These are phyloP conservation scores for Periophthalmus magnuspinnatus DNA, from an alignment of 2,797 vertebrate genomes.

Conservation along the genomic window DNA sequence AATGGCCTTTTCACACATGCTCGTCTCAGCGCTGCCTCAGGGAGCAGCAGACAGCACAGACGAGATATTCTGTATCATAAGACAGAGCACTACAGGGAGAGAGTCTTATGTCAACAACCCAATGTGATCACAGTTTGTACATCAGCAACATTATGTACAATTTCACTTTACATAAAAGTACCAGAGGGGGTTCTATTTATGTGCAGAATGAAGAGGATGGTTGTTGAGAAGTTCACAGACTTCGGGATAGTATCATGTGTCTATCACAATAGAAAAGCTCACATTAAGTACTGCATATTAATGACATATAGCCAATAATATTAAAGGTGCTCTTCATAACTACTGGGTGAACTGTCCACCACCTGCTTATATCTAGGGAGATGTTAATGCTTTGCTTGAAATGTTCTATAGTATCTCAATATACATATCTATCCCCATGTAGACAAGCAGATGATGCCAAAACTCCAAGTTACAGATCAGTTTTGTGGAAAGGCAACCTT, in stretches of 20 bases:
- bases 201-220: not conserved
- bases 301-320: no score
- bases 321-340: no score
- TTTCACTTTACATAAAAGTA: not conserved
- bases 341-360: no score
- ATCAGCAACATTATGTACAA: not conserved
- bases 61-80: not conserved
- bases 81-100: not conserved
- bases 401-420: no score
- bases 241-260: not conserved
- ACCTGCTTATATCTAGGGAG: no score
- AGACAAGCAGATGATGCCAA: no score
- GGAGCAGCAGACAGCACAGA: constrained; percentile 11
- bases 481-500: no score
- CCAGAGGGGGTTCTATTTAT: not conserved
- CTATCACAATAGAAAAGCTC: not conserved
- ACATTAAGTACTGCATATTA: not conserved
- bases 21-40: not conserved
- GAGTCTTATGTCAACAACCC: not conserved
- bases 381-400: no score
- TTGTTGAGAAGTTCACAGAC: not conserved
- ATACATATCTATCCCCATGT: no score
- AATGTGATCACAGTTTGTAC: not conserved
- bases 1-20: constrained; percentile 3
- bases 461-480: no score